phyloP scores from a whole-genome alignment of 1,140 invertebrate genomes.

The Diploscapter pachys region DNA sequence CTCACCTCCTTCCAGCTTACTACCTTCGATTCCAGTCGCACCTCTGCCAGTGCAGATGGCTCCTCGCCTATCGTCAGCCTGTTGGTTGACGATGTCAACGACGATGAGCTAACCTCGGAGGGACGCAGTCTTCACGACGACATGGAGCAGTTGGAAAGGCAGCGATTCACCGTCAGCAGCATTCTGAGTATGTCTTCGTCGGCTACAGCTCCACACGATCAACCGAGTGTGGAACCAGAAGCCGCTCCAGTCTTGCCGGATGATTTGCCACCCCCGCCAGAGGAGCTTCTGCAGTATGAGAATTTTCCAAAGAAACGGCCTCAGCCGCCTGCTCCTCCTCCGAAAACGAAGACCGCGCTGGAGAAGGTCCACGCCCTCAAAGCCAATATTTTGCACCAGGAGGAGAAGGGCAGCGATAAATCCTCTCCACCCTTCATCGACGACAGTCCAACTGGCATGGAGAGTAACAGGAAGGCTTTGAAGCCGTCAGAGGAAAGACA shows the following conservation, averaged over 20 bases:
- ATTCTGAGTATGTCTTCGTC: slow-evolving; percentile 14
- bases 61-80: slow-evolving; percentile 30
- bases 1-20: slow-evolving; percentile 14
- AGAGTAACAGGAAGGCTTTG: too few relatives aligned
- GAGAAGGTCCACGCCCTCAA: slow-evolving; percentile 24
- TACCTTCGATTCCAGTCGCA: too few relatives aligned
- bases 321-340: slow-evolving; percentile 35
- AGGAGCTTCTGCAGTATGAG: slow-evolving; percentile 7
- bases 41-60: slow-evolving; percentile 18
- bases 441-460: slow-evolving; percentile 19
- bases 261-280: neutral
- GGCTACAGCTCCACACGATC: neutral
- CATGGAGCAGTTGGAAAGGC: slow-evolving; percentile 27
- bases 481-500: neutral
- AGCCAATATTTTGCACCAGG: neutral
- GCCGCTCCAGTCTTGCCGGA: slow-evolving; percentile 5
- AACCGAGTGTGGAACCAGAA: slow-evolving; percentile 4
- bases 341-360: slow-evolving; percentile 19
- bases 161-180: slow-evolving; percentile 4
- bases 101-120: slow-evolving; percentile 23
- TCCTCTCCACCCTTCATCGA: slow-evolving; percentile 36
- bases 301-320: slow-evolving; percentile 26
- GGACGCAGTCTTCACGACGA: slow-evolving; percentile 31
- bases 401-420: slow-evolving; percentile 2
- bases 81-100: slow-evolving; percentile 14